Evolutionary conservation across 2,888 invertebrate genomes (phyloP).

Genomic region (Pyrocoelia pectoralis): DNA sequence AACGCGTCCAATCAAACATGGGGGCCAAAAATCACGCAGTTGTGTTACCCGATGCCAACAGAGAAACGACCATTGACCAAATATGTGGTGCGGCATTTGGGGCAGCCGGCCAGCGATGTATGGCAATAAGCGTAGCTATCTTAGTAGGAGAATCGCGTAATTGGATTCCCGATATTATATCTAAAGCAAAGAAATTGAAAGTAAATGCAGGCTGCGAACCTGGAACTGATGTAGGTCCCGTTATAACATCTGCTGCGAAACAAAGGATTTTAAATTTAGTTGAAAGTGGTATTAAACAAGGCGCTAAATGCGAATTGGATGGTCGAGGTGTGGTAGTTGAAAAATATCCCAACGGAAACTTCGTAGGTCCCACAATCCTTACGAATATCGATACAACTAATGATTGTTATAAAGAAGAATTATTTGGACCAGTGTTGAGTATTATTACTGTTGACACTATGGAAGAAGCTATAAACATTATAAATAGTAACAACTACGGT

Average conservation of each 20-base stretch:
- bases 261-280: conserved; percentile 81
- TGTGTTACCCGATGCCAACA: conserved; percentile 96
- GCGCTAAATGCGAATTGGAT: conserved; percentile 88
- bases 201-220: conserved; percentile 90
- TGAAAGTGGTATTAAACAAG: conserved; percentile 75
- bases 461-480: conserved; percentile 91
- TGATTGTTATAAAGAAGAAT: conserved; percentile 97
- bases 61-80: conserved; percentile 94
- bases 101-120: conserved; percentile 98
- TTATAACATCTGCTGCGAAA: conserved; percentile 93
- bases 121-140: conserved; percentile 96
- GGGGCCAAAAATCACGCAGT: conserved; percentile 99
- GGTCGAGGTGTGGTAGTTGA: conserved; percentile 83
- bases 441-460: conserved; percentile 88
- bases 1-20: conserved; percentile 96
- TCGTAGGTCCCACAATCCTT: conserved; percentile 95
- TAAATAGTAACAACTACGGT: conserved; percentile 95
- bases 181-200: conserved; percentile 77
- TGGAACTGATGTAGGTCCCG: conserved; percentile 87
- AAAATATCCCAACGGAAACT: conserved; percentile 96
- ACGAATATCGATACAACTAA: conserved; percentile 85
- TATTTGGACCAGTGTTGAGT: conserved; percentile 96
- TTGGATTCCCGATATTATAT: conserved; percentile 94
- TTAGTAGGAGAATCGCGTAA: conserved; percentile 88
- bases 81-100: conserved; percentile 94